Base-by-base conservation (phyloP, 2,113 vertebrate genomes). In the Emydocephalus ijimae region DNA sequence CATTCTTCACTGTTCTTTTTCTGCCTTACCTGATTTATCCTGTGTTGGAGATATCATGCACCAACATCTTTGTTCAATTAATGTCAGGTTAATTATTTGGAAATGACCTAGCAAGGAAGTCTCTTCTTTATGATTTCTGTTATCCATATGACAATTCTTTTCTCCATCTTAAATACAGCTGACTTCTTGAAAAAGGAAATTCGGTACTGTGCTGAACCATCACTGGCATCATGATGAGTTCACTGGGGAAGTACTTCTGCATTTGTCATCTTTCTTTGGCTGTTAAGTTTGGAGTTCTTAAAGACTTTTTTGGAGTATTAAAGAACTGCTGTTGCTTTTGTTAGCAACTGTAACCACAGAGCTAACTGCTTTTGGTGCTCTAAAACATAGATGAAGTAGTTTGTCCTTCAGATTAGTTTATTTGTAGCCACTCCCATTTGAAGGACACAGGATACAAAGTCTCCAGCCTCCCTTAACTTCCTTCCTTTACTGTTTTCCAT, bases 381-480 rank as follows among this genome's bases (percentile, higher is more conserved):
- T 93, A 91, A 57, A 89, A 45, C 74, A 88, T 89, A 89, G 86
- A 74, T 3, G 24, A 94, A 52, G 92, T 3, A 74, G 92, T 91
- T 93, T n/a, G 91, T 97, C 95, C 96, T 95, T 86, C 93, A 14
- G n/a, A 95, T 96, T 15, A 92, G 23, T 92, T 95, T 96, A 85
- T 93, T 81, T 91, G 86, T 91, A 56, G 95, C 96, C 97, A 96
- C 97, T 95, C 96, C 97, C 96, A 95, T 95, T 88, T 0, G 0
- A 96, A 97, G 97, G 94, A 97, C 94, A 98, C 97, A 98, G 98
- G 98, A 98, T 98, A 96, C 96, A 0, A 95, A 96, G 92, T 94
- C 95, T 96, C 96, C 97, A 97, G 98, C 97, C 98, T 98, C 97
- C 97, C 96, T 96, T 90, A 81, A 96, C 97, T 98, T 98, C 98